Evolutionary conservation across 2,888 invertebrate genomes (phyloP), one percentile per base, ranked within the genome.

Genomic region (Germaria angustata): DNA sequence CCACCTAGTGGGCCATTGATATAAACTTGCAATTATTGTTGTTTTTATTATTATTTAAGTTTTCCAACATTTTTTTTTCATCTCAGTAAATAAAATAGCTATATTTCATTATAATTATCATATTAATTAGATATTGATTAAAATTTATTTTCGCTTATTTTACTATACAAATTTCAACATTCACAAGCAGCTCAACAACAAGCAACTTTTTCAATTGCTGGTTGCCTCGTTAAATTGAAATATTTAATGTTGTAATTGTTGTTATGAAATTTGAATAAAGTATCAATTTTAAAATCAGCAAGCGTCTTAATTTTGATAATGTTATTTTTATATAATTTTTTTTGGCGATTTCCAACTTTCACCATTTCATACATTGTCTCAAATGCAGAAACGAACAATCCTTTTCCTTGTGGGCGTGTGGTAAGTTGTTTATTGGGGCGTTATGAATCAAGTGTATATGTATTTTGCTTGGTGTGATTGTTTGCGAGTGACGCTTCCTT

Each of bases 41-140:
- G 32, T 34, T 79, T 59, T 44, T 36, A 49, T 78, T 77, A 78
- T 59, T 63, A 65, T 51, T 76, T 71, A n/a, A 20, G 44, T 61
- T 69, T 49, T 46, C 61, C 13, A 1, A 7, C 5, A 0, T 44
- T 32, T 32, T 59, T n/a, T 2, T 20, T 55, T 49, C 4, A 22
- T 17, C n/a, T 24, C 5, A 39, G 28, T 17, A 36, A 59, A 59
- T 44, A 59, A 39, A 20, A 53, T 68, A 24, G 39, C 65, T 61
- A 81, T 81, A 53, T 77, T 81, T 81, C 81, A 77, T 77, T 73
- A 63, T 81, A 81, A 81, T 77, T 77, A 81, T 61, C 81, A 73
- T 34, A 81, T 81, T 77, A 81, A 77, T 81, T 77, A 77, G 61
- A 68, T 63, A 73, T 69, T 65, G 75, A 61, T 68, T 73, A 73